These are phyloP conservation scores for Sebastes reedi DNA, from an alignment of 2,797 vertebrate genomes.

Conservation along the genomic window DNA sequence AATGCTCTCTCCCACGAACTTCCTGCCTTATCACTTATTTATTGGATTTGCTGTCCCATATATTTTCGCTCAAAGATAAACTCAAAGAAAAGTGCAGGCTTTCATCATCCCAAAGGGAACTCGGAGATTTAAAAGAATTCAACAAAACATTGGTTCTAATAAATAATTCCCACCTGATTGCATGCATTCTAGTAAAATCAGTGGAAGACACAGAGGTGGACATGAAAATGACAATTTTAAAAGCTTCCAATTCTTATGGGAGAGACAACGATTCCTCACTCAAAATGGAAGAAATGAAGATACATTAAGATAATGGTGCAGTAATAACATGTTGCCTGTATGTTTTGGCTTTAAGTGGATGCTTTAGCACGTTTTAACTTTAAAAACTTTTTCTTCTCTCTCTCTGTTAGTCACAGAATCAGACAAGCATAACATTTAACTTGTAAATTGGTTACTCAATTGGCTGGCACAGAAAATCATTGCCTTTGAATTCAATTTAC, in stretches of 20 bases:
- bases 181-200: conserved; percentile 47
- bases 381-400: conserved; percentile 1
- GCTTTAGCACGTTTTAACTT: not conserved
- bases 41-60: conserved; percentile 78
- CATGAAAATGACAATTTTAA: not conserved
- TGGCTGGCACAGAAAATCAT: conserved; percentile 23
- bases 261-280: conserved; percentile 2
- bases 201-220: conserved; percentile 8
- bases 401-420: conserved; percentile 8
- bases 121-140: conserved; percentile 51
- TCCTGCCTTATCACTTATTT: conserved; percentile 81
- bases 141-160: conserved; percentile 64
- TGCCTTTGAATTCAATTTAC: conserved; percentile 42
- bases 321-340: not conserved
- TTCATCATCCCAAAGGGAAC: conserved; percentile 61
- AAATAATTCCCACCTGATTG: conserved; percentile 58
- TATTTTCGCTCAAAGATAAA: conserved; percentile 77
- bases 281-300: not conserved
- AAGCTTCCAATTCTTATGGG: not conserved
- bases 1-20: conserved; percentile 73
- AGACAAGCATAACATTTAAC: conserved; percentile 32
- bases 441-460: conserved; percentile 42
- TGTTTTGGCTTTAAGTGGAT: not conserved
- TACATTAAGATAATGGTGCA: conserved; percentile 10
- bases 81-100: conserved; percentile 66